Base-by-base conservation (phyloP, 1,140 invertebrate species). In the Linepithema humile region DNA sequence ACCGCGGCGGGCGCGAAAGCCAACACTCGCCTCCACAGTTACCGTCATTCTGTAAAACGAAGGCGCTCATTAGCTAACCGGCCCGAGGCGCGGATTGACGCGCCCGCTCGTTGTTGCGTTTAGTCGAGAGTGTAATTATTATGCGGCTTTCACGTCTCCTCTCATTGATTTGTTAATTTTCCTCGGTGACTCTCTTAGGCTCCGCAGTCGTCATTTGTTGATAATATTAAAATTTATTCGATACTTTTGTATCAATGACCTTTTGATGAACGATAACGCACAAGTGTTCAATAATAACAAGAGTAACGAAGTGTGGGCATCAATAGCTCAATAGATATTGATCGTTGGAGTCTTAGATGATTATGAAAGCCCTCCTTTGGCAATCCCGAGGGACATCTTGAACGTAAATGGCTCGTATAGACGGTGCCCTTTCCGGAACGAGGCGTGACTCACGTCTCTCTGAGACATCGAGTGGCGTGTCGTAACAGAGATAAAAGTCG, bases 41-140 rank as follows among this genome's bases (percentile, higher is more conserved):
- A 53, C 70, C 43, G 43, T 75, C 78, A 75, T 75, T 83, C 55
- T 74, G 69, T 7, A 48, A 82, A 82, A 74, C 78, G 78, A 82
- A 82, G 38, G 53, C 65, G 43, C 29, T 72, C 35, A 72, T 72
- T 73, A 70, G 38, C 15, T 32, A 17, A 32, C 43, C 23, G 29
- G 72, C 10, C 69, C 10, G 26, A 40, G 48, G 45, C 60, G 26
- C 17, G 38, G 50, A 70, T 80, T 55, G 23, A 78, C 60, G 26
- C 20, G 59, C 62, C 45, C 26, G n/a, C 43, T 69, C 48, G 29
- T 50, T 12, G 29, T 12, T 45, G 40, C 23, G 5, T 23, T 74
- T 38, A 60, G 26, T 20, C 10, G 38, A 32, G n/a, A 35, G 55
- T 32, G 15, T 12, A 65, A 43, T 75, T 60, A 32, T n/a, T 64